These are phyloP conservation scores for Parelbella ahira DNA, from an alignment of 2,888 invertebrate species.

Conservation along the genomic window DNA sequence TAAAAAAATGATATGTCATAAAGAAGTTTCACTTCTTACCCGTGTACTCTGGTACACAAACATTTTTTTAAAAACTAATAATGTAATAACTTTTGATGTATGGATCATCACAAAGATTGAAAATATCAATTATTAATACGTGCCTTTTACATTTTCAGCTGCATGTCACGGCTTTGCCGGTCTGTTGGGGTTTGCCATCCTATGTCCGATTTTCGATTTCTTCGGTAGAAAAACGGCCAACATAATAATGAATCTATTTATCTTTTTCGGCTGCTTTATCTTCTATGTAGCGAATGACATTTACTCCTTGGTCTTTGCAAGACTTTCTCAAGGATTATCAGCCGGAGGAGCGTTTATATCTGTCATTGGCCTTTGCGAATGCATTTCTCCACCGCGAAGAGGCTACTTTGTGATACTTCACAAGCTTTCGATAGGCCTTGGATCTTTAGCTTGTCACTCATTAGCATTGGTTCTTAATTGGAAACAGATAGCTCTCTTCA, in stretches of 20 bases:
- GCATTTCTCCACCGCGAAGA: slow-evolving; percentile 38
- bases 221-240: slow-evolving; percentile 40
- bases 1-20: too few species aligned
- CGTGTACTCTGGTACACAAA: too few species aligned
- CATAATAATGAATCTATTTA: slow-evolving; percentile 29
- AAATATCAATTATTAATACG: too few species aligned
- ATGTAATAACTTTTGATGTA: too few species aligned
- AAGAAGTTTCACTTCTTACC: too few species aligned
- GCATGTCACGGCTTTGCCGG: slow-evolving; percentile 41
- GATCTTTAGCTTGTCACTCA: slow-evolving; percentile 41
- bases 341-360: slow-evolving; percentile 38
- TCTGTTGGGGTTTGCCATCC: slow-evolving; percentile 36
- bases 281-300: slow-evolving; percentile 37
- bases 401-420: slow-evolving; percentile 43
- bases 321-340: slow-evolving; percentile 41
- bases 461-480: slow-evolving; percentile 38
- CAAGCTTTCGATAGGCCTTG: slow-evolving; percentile 35
- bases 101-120: too few species aligned
- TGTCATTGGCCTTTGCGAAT: slow-evolving; percentile 41
- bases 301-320: slow-evolving; percentile 35
- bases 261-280: slow-evolving; percentile 39
- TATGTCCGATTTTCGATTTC: slow-evolving; percentile 40
- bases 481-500: slow-evolving; percentile 38
- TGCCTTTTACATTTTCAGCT: too few species aligned
- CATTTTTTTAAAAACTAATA: too few species aligned